Evolutionary conservation across 2,797 vertebrate species (phyloP).

Genomic region (Margarornis squamiger): DNA sequence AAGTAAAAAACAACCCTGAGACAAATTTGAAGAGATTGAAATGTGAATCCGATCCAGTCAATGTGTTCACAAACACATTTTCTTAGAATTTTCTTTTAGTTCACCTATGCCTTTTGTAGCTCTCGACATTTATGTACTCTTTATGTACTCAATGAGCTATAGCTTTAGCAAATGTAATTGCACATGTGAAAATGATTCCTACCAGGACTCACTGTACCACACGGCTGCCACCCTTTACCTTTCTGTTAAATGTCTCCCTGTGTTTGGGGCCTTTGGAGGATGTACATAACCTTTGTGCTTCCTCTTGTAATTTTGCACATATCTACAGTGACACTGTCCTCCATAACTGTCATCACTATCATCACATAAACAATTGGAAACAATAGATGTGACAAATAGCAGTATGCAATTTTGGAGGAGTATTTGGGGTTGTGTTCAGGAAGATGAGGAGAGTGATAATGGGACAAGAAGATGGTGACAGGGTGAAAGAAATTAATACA

Average conservation of each 20-base stretch:
- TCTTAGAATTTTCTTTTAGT: not conserved
- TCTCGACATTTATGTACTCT: not conserved
- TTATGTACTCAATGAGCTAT: not conserved
- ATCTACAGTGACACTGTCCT: not conserved
- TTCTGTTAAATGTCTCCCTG: not conserved
- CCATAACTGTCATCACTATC: accelerated
- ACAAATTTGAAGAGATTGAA: not conserved
- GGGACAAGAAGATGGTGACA: not conserved
- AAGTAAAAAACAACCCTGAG: not conserved
- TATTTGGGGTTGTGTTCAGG: not conserved
- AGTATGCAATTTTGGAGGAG: not conserved
- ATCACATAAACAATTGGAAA: not conserved
- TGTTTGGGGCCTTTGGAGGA: not conserved
- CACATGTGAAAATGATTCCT: not conserved
- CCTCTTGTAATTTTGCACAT: not conserved
- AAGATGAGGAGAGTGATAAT: not conserved
- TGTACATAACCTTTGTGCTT: not conserved
- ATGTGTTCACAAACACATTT: not conserved
- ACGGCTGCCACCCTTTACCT: not conserved
- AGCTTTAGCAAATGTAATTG: conserved; percentile 1
- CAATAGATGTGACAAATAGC: not conserved
- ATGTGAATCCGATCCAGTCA: not conserved
- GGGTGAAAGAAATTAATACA: not conserved
- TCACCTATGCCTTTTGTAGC: not conserved
- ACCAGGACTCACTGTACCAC: not conserved